phyloP scores from a whole-genome alignment of 2,113 vertebrate genomes.

The Athene cunicularia region DNA sequence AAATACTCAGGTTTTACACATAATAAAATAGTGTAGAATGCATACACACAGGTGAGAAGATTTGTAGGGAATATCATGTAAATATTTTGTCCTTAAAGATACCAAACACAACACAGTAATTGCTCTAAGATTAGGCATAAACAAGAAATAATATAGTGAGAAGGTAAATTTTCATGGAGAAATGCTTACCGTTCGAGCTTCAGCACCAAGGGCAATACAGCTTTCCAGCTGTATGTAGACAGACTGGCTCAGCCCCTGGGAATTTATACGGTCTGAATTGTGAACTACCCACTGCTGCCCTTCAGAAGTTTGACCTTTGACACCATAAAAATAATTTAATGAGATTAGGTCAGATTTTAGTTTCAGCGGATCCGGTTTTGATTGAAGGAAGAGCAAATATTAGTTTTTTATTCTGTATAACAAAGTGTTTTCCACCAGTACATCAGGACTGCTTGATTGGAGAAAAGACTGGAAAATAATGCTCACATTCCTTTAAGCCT shows the following conservation, averaged over 20 bases:
- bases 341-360: not conserved
- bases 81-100: not conserved
- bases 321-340: slow-evolving; percentile 21
- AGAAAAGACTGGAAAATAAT: not conserved
- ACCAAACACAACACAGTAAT: not conserved
- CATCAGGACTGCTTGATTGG: not conserved
- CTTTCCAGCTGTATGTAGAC: slow-evolving; percentile 15
- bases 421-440: not conserved
- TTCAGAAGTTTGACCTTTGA: slow-evolving; percentile 31
- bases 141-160: not conserved
- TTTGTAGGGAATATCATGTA: not conserved
- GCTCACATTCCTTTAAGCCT: not conserved
- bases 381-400: slow-evolving; percentile 16
- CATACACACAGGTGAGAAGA: not conserved
- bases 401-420: not conserved
- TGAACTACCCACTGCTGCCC: not conserved
- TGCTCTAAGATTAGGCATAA: not conserved
- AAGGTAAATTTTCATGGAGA: not conserved
- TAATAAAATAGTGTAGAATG: not conserved
- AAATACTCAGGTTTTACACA: not conserved
- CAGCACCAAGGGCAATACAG: slow-evolving; percentile 31
- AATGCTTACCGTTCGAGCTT: slow-evolving; percentile 38
- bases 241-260: not conserved
- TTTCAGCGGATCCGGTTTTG: not conserved
- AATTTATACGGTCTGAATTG: slow-evolving; percentile 35